A percentile compares a stretch with the other conserved stretches of the same genome.
Evolutionary conservation across 2,888 invertebrate species (phyloP).

Genomic region (Microctonus hyperodae): DNA sequence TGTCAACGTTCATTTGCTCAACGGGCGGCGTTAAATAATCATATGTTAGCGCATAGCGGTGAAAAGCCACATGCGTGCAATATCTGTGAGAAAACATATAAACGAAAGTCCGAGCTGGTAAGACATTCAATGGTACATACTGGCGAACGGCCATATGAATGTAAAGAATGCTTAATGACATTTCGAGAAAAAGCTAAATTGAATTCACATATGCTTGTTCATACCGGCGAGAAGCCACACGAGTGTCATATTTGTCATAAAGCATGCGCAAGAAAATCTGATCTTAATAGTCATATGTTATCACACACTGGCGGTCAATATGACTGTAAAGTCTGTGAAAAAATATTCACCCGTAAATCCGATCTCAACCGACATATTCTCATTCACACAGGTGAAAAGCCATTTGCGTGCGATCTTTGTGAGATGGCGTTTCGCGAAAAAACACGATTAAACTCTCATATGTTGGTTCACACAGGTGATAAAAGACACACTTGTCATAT

Average conservation of each 20-base stretch:
- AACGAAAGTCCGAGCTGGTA: constrained; percentile 57
- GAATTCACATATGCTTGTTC: constrained; percentile 60
- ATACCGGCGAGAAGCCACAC: constrained; percentile 59
- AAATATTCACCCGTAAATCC: constrained; percentile 59
- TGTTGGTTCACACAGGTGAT: constrained; percentile 57
- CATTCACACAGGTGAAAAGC: constrained; percentile 59
- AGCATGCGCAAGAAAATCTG: constrained; percentile 59
- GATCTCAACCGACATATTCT: constrained; percentile 58
- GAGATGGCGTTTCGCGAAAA: constrained; percentile 59
- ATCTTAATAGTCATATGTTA: constrained; percentile 59
- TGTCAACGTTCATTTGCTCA: constrained; percentile 56
- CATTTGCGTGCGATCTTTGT: constrained; percentile 55
- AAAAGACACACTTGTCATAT: constrained; percentile 56
- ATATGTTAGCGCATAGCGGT: constrained; percentile 57
- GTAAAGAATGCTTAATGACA: constrained; percentile 60
- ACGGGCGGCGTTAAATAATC: constrained; percentile 57
- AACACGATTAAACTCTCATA: constrained; percentile 56
- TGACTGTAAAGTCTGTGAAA: constrained; percentile 59
- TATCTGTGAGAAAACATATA: constrained; percentile 59
- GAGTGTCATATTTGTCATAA: constrained; percentile 60
- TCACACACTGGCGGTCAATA: constrained; percentile 60
- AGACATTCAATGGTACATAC: constrained; percentile 60
- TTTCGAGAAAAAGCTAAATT: constrained; percentile 59
- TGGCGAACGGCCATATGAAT: constrained; percentile 58
- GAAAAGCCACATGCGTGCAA: constrained; percentile 58